phyloP scores from a whole-genome alignment of 2,888 invertebrate genomes.

The Dascillus cervinus region DNA sequence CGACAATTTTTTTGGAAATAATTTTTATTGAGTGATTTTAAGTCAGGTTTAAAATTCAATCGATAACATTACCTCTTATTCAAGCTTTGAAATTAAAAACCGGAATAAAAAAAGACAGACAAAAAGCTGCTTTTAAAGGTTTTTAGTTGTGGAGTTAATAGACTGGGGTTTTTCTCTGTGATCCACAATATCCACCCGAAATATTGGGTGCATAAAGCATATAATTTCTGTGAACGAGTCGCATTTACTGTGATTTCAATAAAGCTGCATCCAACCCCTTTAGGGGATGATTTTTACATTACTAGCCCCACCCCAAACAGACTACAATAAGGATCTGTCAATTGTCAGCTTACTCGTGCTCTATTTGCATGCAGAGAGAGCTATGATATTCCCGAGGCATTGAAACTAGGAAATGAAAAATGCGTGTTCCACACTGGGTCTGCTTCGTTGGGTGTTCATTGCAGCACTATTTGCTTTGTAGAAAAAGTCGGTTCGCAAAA shows the following conservation, averaged over 20 bases:
- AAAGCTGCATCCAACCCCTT: conserved; percentile 35
- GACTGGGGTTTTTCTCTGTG: conserved; percentile 20
- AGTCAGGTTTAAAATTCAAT: too few species aligned
- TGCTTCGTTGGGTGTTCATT: too few species aligned
- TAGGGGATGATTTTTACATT: conserved; percentile 37
- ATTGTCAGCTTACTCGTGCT: conserved; percentile 35
- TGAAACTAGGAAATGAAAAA: conserved; percentile 37
- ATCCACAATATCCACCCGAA: conserved; percentile 26
- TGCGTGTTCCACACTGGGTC: conserved; percentile 35
- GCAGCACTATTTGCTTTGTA: too few species aligned
- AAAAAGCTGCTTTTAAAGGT: too few species aligned
- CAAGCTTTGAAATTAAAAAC: too few species aligned
- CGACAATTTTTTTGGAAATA: too few species aligned
- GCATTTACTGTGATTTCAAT: conserved; percentile 35
- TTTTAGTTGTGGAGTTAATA: too few species aligned
- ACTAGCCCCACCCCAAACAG: conserved; percentile 21
- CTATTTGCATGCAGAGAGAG: conserved; percentile 31
- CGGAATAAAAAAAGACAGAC: too few species aligned
- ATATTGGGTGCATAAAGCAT: conserved; percentile 20
- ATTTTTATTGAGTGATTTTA: too few species aligned
- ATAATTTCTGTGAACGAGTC: conserved; percentile 15
- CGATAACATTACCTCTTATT: too few species aligned
- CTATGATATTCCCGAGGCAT: conserved; percentile 22
- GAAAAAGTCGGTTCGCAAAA: too few species aligned
- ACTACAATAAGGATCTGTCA: conserved; percentile 39